These are phyloP conservation scores for Alosa sapidissima DNA, from an alignment of 2,797 vertebrate species.

Conservation along the genomic window DNA sequence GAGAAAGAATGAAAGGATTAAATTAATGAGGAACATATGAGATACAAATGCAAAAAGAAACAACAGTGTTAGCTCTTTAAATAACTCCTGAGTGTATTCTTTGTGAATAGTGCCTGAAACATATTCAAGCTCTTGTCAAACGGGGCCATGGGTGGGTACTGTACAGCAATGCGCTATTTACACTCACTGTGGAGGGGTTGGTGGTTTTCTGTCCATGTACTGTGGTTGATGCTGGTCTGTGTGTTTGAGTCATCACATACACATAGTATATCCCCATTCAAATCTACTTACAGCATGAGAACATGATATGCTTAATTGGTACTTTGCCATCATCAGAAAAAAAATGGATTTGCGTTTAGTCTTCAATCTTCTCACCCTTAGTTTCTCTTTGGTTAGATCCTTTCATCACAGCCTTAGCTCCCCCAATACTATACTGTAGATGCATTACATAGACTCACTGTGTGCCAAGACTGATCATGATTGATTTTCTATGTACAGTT, in stretches of 20 bases:
- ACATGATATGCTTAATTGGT: slow-evolving; percentile 35
- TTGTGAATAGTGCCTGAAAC: slow-evolving; percentile 59
- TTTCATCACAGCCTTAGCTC: background rate
- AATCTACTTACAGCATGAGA: slow-evolving; percentile 27
- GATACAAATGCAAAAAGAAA: background rate
- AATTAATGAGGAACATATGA: background rate
- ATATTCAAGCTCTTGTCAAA: slow-evolving; percentile 18
- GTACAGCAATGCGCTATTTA: slow-evolving; percentile 4
- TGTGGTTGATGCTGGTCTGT: slow-evolving; percentile 8
- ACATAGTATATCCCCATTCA: background rate
- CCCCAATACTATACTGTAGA: background rate
- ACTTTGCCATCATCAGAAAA: slow-evolving; percentile 30
- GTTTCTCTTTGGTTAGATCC: slow-evolving; percentile 56
- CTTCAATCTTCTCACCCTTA: slow-evolving; percentile 15
- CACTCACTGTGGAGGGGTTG: background rate
- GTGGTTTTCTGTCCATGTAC: background rate
- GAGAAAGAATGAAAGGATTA: slow-evolving; percentile 5
- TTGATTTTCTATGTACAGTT: background rate
- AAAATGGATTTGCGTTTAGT: slow-evolving; percentile 38
- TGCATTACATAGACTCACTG: background rate
- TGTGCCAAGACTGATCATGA: background rate
- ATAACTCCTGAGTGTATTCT: slow-evolving; percentile 62
- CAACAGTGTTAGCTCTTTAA: slow-evolving; percentile 54
- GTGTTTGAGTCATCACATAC: background rate
- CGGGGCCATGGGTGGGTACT: background rate